Evolutionary conservation across 2,888 invertebrate genomes (phyloP), one percentile per base, ranked within the genome.

Genomic region (Drosophila pseudotalamancana): DNA sequence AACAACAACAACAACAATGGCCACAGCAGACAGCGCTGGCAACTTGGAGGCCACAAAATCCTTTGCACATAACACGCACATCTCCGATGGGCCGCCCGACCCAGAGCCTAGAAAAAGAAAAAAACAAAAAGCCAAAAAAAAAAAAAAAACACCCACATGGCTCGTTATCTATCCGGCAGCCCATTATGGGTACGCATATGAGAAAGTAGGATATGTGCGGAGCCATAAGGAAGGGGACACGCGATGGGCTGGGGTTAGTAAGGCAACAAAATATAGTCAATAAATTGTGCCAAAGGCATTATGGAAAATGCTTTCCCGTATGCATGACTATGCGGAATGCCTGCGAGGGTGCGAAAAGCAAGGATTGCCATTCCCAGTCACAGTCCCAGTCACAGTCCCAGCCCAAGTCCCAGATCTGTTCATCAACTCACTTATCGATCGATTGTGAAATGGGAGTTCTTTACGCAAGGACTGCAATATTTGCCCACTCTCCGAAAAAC

Each of bases 111-210:
- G 63, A 57, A n/a, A n/a, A n/a, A n/a, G n/a, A n/a, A n/a, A n/a
- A n/a, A n/a, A n/a, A n/a, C n/a, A n/a, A n/a, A n/a, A n/a, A n/a
- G n/a, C n/a, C n/a, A n/a, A n/a, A n/a, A n/a, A n/a, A n/a, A n/a
- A n/a, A n/a, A n/a, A n/a, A n/a, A n/a, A n/a, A 62, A 72, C 75
- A 66, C 73, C 69, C 66, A 66, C 73, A 72, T 59, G 70, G 42
- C 77, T 77, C 73, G 77, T 76, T 77, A 70, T 77, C 76, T 69
- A 76, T 51, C 62, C 63, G 65, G 45, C 75, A 72, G 62, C 54
- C 65, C 77, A 72, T 77, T 72, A 77, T 77, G 70, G 66, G 70
- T 70, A 73, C 76, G 76, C 76, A 77, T 77, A 73, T 73, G 73
- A 59, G 72, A 66, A 56, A 67, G 69, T 63, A 32, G 64, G 50